phyloP scores from a whole-genome alignment of 2,888 invertebrate species.

The Eucriotettix oculatus region DNA sequence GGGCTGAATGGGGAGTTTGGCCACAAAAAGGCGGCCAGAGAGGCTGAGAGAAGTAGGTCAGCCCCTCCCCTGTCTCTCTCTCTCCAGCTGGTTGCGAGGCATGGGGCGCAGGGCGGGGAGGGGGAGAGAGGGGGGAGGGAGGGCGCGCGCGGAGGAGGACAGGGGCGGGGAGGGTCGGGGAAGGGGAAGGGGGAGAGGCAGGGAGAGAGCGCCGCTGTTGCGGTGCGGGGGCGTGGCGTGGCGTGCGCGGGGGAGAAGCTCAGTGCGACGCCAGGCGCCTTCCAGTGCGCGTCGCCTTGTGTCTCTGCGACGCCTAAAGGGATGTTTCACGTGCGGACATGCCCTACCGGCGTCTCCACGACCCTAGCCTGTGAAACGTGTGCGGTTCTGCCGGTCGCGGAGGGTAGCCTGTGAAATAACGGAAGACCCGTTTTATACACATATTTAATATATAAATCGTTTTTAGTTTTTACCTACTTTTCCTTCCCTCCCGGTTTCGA shows the following conservation, averaged over 20 bases:
- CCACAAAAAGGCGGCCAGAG: not conserved
- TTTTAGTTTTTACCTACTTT: no score
- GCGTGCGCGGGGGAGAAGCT: not conserved
- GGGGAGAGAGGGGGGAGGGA: no score
- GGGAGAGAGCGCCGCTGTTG: not conserved
- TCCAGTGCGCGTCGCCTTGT: not conserved
- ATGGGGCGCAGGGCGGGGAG: not conserved
- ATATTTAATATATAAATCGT: no score
- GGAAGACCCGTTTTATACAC: no score
- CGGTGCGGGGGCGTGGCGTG: not conserved
- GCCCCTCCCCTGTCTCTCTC: not conserved
- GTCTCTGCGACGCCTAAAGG: no score
- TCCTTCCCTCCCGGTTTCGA: no score
- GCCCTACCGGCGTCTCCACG: no score
- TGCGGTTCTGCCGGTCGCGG: no score
- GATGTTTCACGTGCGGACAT: no score
- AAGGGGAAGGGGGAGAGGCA: not conserved
- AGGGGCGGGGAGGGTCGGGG: no score
- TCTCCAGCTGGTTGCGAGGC: not conserved
- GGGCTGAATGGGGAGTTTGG: not conserved
- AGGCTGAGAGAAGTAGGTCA: not conserved
- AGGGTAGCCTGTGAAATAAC: no score
- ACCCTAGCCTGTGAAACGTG: no score
- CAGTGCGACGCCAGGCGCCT: not conserved
- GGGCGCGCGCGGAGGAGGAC: not conserved